Conservation (phyloP, 2,888 invertebrate species). For the Xylocampa areola region DNA sequence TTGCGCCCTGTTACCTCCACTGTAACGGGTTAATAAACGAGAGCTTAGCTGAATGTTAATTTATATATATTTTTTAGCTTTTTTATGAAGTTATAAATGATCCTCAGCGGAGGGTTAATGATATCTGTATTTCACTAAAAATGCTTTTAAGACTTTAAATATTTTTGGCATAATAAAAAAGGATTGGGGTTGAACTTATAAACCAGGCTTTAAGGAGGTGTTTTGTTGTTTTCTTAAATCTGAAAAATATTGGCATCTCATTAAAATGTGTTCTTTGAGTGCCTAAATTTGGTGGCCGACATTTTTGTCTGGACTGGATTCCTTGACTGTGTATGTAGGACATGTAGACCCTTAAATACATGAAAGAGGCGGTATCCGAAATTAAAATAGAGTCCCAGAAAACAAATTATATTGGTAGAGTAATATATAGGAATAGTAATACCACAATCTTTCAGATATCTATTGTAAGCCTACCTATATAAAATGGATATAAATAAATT, state of each 20-base stretch:
- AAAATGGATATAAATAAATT: too few species aligned
- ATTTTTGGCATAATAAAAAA: conserved; percentile 16
- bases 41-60: conserved; percentile 61
- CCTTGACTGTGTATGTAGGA: too few species aligned
- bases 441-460: too few species aligned
- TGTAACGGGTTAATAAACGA: conserved; percentile 64
- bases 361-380: too few species aligned
- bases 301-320: too few species aligned
- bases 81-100: conserved; percentile 42
- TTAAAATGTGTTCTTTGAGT: not conserved
- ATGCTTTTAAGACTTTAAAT: conserved; percentile 21
- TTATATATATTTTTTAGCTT: conserved; percentile 42
- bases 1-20: conserved; percentile 66
- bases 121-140: conserved; percentile 36
- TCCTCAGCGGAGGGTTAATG: conserved; percentile 33
- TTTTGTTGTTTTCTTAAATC: conserved; percentile 10
- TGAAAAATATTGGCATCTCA: conserved; percentile 2
- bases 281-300: not conserved
- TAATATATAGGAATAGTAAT: too few species aligned
- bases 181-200: conserved; percentile 16
- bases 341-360: too few species aligned
- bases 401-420: too few species aligned
- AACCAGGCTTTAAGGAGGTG: conserved; percentile 6
- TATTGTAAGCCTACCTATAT: too few species aligned
- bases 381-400: too few species aligned